These are phyloP conservation scores for Huso huso DNA, from an alignment of 2,797 vertebrate species.

Conservation along the genomic window DNA sequence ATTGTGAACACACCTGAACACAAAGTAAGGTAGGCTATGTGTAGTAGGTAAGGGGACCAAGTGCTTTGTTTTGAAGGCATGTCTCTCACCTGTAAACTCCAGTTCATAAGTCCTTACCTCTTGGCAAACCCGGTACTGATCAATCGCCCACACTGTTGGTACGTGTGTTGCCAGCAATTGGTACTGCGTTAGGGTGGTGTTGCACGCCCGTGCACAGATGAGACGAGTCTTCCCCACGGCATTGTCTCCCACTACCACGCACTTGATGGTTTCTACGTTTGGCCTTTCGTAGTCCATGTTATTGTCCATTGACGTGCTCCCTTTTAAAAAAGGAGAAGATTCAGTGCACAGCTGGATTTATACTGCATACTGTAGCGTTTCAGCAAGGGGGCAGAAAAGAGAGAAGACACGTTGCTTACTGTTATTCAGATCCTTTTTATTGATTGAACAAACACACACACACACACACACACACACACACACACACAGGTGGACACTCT, in stretches of 20 bases:
- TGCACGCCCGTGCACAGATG: constrained; percentile 81
- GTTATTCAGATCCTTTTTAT: no score
- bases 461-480: no score
- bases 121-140: constrained; percentile 84
- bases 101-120: constrained; percentile 57
- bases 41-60: no score
- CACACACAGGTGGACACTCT: no score
- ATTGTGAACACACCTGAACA: no score
- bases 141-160: constrained; percentile 83
- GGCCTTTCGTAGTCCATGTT: constrained; percentile 88
- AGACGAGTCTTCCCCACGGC: constrained; percentile 82
- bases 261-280: constrained; percentile 86
- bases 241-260: constrained; percentile 82
- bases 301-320: constrained; percentile 54
- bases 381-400: no score
- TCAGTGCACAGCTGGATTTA: neutral
- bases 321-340: constrained; percentile 3
- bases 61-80: no score
- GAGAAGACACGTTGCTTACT: no score
- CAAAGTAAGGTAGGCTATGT: no score
- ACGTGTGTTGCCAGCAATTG: constrained; percentile 82
- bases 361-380: no score
- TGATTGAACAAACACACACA: no score
- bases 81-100: neutral
- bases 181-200: constrained; percentile 79